Percentiles rank a stretch among this genome's conserved stretches.
Conservation (phyloP, 2,113 vertebrate species). For the Scalopus aquaticus region DNA sequence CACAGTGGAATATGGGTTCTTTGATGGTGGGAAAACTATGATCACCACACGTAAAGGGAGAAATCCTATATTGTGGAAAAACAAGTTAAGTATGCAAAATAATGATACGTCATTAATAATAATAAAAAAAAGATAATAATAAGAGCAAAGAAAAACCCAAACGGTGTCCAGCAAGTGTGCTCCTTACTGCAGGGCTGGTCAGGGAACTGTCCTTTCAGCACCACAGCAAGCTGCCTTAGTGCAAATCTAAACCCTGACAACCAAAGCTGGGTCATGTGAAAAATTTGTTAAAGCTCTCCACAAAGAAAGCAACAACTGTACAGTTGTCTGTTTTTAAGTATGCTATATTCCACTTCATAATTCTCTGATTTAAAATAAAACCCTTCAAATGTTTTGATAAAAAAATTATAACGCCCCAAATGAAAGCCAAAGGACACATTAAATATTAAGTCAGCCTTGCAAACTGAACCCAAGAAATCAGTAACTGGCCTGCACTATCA, state of each 20-base stretch:
- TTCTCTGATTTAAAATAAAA: conserved; percentile 36
- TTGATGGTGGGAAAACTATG: too few relatives aligned
- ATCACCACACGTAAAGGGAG: too few relatives aligned
- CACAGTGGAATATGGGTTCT: too few relatives aligned
- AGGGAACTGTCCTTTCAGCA: conserved; percentile 80
- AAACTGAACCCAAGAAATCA: conserved; percentile 41
- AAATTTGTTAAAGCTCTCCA: not conserved
- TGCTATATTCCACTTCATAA: not conserved
- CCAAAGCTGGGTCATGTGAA: not conserved
- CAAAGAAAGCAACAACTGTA: not conserved
- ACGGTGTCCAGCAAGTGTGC: not conserved
- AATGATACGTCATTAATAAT: too few relatives aligned
- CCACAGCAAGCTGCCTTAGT: not conserved
- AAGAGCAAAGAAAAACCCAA: conserved; percentile 11
- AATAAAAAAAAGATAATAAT: too few relatives aligned
- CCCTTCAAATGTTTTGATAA: not conserved
- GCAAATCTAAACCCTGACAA: not conserved
- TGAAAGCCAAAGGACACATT: conserved; percentile 34
- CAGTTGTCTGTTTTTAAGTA: not conserved
- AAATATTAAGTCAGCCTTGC: conserved; percentile 4
- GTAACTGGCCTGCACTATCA: not conserved
- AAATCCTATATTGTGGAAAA: too few relatives aligned
- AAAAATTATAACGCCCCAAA: conserved; percentile 47
- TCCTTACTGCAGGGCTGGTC: not conserved
- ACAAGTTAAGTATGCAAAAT: too few relatives aligned